phyloP scores from a whole-genome alignment of 2,797 vertebrate species.

The Pygocentrus nattereri region DNA sequence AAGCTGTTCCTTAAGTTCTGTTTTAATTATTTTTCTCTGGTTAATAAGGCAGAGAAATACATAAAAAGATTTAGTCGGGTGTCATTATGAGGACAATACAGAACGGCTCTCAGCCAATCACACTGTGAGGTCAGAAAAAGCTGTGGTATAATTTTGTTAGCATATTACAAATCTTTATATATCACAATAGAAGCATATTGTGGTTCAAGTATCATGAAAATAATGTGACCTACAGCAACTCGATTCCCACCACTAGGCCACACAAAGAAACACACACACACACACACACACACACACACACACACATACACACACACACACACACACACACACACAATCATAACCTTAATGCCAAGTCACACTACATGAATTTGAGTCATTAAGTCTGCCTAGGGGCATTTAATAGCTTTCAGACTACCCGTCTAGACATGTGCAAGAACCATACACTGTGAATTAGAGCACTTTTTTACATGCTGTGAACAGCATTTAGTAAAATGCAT shows the following conservation, averaged over 20 bases:
- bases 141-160: background rate
- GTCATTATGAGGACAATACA: no score
- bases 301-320: no score
- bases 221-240: background rate
- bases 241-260: background rate
- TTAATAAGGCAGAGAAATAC: no score
- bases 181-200: background rate
- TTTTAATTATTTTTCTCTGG: no score
- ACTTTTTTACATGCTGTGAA: background rate
- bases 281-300: slow-evolving; percentile 5
- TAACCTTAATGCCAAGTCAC: background rate
- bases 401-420: background rate
- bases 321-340: no score
- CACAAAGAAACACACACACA: background rate
- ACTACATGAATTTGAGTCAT: background rate
- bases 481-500: background rate
- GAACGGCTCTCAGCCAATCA: no score
- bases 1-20: no score
- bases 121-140: no score
- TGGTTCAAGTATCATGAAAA: background rate
- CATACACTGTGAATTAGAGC: background rate
- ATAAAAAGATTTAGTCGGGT: no score
- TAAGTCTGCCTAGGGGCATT: background rate
- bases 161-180: background rate
- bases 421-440: background rate